phyloP scores from a whole-genome alignment of 2,888 invertebrate species.

The Volucella inanis region DNA sequence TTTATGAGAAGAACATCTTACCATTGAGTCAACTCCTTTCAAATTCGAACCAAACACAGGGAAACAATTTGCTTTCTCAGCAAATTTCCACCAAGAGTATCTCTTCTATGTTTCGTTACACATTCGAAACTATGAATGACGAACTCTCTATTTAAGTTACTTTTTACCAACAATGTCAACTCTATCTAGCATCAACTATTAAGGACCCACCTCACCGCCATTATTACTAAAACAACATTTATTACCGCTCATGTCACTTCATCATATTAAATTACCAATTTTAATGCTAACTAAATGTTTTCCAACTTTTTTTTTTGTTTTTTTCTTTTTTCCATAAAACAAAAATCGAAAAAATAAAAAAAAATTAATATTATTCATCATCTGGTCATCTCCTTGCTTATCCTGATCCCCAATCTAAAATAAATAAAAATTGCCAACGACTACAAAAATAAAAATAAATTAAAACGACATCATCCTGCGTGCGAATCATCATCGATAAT shows the following conservation, averaged over 20 bases:
- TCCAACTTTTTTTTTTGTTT: constrained; percentile 79
- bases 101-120: constrained; percentile 56
- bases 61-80: constrained; percentile 30
- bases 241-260: constrained; percentile 28
- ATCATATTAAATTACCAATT: constrained; percentile 41
- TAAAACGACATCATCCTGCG: constrained; percentile 64
- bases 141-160: constrained; percentile 11
- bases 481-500: constrained; percentile 63
- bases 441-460: constrained; percentile 22
- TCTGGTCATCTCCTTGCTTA: constrained; percentile 83
- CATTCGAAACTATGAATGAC: constrained; percentile 53
- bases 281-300: constrained; percentile 82
- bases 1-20: too few species aligned
- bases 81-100: constrained; percentile 45
- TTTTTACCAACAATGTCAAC: background rate
- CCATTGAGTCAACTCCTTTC: background rate
- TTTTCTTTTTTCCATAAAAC: constrained; percentile 80
- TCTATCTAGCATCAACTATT: constrained; percentile 34
- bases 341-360: constrained; percentile 55
- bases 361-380: constrained; percentile 77
- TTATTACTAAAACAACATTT: constrained; percentile 48
- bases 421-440: constrained; percentile 73
- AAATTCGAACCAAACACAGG: background rate
- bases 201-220: constrained; percentile 2
- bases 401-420: constrained; percentile 78